These are phyloP conservation scores for Drosophila watanabei DNA, from an alignment of 1,140 invertebrate genomes.

Conservation along the genomic window DNA sequence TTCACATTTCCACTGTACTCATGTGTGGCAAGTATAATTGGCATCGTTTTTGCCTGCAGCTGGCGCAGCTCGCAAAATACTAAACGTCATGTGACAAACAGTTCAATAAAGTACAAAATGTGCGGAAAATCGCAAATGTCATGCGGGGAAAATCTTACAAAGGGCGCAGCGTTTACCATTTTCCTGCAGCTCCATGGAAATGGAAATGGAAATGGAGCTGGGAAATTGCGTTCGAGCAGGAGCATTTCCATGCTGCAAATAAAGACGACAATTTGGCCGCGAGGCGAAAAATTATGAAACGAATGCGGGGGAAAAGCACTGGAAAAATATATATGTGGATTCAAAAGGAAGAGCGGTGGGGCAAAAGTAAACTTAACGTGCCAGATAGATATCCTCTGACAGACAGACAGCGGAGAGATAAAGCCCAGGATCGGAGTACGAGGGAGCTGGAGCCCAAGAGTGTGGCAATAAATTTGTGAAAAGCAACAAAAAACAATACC, in stretches of 20 bases:
- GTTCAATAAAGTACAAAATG: constrained; percentile 84
- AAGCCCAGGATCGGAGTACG: constrained; percentile 42
- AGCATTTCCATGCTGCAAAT: constrained; percentile 77
- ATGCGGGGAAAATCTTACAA: constrained; percentile 70
- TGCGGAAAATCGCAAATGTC: constrained; percentile 84
- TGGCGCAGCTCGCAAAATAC: constrained; percentile 54
- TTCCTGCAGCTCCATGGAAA: constrained; percentile 42
- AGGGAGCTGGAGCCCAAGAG: constrained; percentile 31
- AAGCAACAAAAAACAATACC: constrained; percentile 77
- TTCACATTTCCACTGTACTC: background rate
- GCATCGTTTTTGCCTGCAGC: constrained; percentile 15
- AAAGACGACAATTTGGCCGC: constrained; percentile 83
- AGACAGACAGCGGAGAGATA: constrained; percentile 52
- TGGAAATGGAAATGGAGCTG: constrained; percentile 70
- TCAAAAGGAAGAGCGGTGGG: constrained; percentile 15
- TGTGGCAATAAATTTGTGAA: constrained; percentile 77
- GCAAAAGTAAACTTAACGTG: constrained; percentile 79
- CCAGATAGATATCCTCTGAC: constrained; percentile 78
- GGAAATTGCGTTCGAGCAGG: constrained; percentile 65
- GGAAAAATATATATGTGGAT: constrained; percentile 18
- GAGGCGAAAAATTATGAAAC: constrained; percentile 82
- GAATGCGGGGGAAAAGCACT: constrained; percentile 11
- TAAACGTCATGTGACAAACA: constrained; percentile 78
- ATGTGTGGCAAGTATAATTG: constrained; percentile 5
- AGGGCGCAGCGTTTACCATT: constrained; percentile 70